Percentiles rank a stretch among this genome's conserved stretches.
Evolutionary conservation across 2,113 vertebrate species (phyloP).

Genomic region (Pelmatolapia mariae): DNA sequence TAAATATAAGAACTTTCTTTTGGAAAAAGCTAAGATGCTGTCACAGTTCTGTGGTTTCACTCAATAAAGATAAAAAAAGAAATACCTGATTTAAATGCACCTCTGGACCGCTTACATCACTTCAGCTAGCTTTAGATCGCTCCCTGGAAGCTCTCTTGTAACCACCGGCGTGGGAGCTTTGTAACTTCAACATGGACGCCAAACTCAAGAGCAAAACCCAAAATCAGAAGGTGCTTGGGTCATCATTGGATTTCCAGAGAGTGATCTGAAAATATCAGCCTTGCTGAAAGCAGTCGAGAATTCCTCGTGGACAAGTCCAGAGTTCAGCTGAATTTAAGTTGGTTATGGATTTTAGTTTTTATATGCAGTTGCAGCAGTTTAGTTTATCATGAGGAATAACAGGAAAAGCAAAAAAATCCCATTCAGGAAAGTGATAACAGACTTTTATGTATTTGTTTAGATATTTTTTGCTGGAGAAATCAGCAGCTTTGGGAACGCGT

Average conservation of each 20-base stretch:
- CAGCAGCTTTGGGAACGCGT: background rate
- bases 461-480: background rate
- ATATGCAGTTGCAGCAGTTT: background rate
- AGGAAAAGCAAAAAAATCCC: background rate
- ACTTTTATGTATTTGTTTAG: accelerated
- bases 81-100: background rate
- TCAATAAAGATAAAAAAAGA: background rate
- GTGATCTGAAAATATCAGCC: background rate
- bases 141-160: background rate
- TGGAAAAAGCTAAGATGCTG: background rate
- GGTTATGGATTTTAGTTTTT: background rate
- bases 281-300: accelerated
- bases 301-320: background rate
- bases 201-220: accelerated
- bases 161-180: accelerated
- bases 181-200: accelerated
- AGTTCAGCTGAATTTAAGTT: accelerated
- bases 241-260: accelerated
- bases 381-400: background rate
- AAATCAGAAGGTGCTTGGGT: background rate
- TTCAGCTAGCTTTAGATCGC: background rate
- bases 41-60: accelerated
- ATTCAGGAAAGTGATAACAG: background rate
- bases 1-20: background rate
- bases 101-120: accelerated